Conservation (phyloP, 1,140 invertebrate species). For the Drosophila littoralis region DNA sequence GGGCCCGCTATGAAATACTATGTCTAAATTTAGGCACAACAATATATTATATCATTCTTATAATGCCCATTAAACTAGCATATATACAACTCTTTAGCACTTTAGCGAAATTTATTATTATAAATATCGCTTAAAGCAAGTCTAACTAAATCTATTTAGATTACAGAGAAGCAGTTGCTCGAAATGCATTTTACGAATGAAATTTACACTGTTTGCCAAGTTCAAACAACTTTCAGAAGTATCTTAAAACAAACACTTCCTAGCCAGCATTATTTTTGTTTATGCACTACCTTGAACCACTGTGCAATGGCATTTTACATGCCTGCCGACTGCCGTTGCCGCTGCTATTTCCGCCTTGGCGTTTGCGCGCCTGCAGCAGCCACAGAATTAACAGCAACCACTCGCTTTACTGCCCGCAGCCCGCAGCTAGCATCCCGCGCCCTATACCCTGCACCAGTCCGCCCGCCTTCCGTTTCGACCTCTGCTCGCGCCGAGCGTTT, state of each 20-base stretch:
- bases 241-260: neutral
- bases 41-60: neutral
- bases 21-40: slow-evolving; percentile 1
- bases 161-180: neutral
- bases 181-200: neutral
- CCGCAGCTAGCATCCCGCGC: neutral
- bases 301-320: slow-evolving; percentile 41
- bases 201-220: neutral
- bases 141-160: neutral
- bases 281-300: slow-evolving; percentile 33
- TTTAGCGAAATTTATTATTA: neutral
- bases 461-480: neutral
- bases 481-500: neutral
- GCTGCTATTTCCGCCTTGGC: slow-evolving; percentile 48
- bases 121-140: neutral
- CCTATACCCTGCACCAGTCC: no score
- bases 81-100: neutral
- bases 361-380: slow-evolving; percentile 29
- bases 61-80: neutral
- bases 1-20: slow-evolving; percentile 1
- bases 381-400: slow-evolving; percentile 36
- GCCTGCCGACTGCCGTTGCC: slow-evolving; percentile 9
- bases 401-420: neutral
- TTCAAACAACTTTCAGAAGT: neutral
- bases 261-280: neutral